phyloP scores from a whole-genome alignment of 2,888 invertebrate species.

The Helleia helle region DNA sequence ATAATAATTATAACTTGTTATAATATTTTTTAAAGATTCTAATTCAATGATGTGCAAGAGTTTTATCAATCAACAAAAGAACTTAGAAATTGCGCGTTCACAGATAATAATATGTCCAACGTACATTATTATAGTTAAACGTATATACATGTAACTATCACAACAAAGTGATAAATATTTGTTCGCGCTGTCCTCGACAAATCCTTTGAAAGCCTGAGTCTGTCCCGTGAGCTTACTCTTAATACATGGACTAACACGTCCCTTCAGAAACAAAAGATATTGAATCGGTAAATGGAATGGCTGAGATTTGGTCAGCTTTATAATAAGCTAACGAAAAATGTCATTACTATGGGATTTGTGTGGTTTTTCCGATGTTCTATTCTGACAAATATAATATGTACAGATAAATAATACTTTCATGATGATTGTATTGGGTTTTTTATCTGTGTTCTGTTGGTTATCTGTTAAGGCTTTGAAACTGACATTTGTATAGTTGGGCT shows the following conservation, averaged over 20 bases:
- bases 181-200: conserved; percentile 36
- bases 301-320: conserved; percentile 8
- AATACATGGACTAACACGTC: conserved; percentile 14
- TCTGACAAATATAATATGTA: conserved; percentile 19
- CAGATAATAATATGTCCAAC: too few species aligned
- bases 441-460: too few species aligned
- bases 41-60: too few species aligned
- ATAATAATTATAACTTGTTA: too few species aligned
- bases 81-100: too few species aligned
- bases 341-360: conserved; percentile 6
- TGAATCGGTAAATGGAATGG: conserved; percentile 6
- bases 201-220: conserved; percentile 43
- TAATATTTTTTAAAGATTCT: too few species aligned
- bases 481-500: too few species aligned
- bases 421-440: too few species aligned
- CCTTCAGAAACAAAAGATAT: conserved; percentile 13
- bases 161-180: conserved; percentile 52
- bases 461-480: too few species aligned
- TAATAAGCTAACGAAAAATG: conserved; percentile 7
- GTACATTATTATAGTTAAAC: too few species aligned
- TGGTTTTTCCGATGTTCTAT: conserved; percentile 1
- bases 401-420: too few species aligned
- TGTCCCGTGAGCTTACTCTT: conserved; percentile 24
- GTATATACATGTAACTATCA: conserved; percentile 10
- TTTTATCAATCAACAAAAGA: too few species aligned